Evolutionary conservation across 2,797 vertebrate genomes (phyloP).

Genomic region (Syngnathus acus): DNA sequence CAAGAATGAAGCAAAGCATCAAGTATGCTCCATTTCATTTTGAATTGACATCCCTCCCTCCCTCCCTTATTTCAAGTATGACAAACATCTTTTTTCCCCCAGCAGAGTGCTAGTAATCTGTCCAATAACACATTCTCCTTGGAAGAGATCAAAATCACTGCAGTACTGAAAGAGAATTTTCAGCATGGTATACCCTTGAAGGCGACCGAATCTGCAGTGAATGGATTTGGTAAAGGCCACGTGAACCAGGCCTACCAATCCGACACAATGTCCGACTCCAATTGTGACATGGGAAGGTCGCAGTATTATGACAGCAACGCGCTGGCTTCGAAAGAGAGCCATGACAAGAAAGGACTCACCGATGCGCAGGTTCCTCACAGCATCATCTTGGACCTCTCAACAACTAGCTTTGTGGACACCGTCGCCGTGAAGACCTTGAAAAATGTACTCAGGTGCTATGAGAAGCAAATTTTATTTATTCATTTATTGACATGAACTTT

Average conservation of each 20-base stretch:
- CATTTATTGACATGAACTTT: background rate
- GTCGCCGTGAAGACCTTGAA: slow-evolving; percentile 62
- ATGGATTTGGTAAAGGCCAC: slow-evolving; percentile 18
- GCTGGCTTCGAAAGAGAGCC: background rate
- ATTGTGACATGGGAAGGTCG: slow-evolving; percentile 11
- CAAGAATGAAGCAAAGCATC: slow-evolving; percentile 62
- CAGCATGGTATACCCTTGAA: background rate
- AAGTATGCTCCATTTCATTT: slow-evolving; percentile 28
- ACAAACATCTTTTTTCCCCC: background rate
- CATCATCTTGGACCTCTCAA: slow-evolving; percentile 80
- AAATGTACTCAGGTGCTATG: slow-evolving; percentile 46
- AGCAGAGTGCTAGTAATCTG: slow-evolving; percentile 16
- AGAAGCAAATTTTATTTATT: background rate
- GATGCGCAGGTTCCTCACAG: slow-evolving; percentile 55
- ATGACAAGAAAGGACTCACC: slow-evolving; percentile 10
- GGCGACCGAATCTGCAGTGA: slow-evolving; percentile 2
- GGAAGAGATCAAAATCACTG: slow-evolving; percentile 10
- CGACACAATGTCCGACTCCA: slow-evolving; percentile 29
- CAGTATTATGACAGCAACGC: slow-evolving; percentile 15
- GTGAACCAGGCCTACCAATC: slow-evolving; percentile 51
- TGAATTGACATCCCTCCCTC: background rate
- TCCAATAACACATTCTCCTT: slow-evolving; percentile 6
- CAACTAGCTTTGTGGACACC: slow-evolving; percentile 76
- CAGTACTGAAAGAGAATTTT: slow-evolving; percentile 1
- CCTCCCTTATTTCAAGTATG: background rate